Percentiles rank a stretch among this genome's conserved stretches.
Evolutionary conservation across 2,797 vertebrate genomes (phyloP).

Genomic region (Siniperca undulata): DNA sequence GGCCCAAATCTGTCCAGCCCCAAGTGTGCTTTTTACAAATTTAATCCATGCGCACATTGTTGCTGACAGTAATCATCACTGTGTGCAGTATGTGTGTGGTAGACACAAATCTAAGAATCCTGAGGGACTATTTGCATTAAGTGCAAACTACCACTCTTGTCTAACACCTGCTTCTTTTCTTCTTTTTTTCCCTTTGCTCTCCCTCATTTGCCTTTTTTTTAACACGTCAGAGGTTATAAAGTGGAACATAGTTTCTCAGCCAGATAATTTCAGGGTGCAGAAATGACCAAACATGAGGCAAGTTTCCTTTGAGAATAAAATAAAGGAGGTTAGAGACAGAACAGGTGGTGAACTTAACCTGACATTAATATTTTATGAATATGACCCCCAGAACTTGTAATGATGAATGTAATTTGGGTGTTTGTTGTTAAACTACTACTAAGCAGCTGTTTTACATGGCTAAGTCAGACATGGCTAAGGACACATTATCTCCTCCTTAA

Average conservation of each 20-base stretch:
- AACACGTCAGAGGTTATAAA: constrained; percentile 62
- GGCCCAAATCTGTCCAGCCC: constrained; percentile 13
- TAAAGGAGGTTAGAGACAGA: constrained; percentile 63
- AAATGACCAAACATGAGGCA: constrained; percentile 67
- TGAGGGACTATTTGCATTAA: constrained; percentile 51
- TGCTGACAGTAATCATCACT: constrained; percentile 34
- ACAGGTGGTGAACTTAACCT: constrained; percentile 82
- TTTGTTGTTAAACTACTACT: constrained; percentile 58
- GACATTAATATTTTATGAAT: constrained; percentile 83
- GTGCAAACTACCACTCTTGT: constrained; percentile 53
- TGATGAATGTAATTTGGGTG: constrained; percentile 74
- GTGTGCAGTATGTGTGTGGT: constrained; percentile 51
- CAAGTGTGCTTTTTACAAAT: constrained; percentile 19
- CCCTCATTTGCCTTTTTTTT: constrained; percentile 1
- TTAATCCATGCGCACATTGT: constrained; percentile 20
- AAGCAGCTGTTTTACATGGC: constrained; percentile 75
- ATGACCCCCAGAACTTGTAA: constrained; percentile 76
- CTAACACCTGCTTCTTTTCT: constrained; percentile 67
- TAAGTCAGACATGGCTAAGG: constrained; percentile 27
- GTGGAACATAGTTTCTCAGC: constrained; percentile 66
- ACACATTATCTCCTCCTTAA: constrained; percentile 62
- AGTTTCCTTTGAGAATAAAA: constrained; percentile 68
- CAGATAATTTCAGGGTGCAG: constrained; percentile 78
- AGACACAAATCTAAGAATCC: constrained; percentile 35
- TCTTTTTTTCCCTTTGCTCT: not conserved